Base-by-base conservation (phyloP, 2,888 invertebrate species). In the Brassicogethes aeneus region DNA sequence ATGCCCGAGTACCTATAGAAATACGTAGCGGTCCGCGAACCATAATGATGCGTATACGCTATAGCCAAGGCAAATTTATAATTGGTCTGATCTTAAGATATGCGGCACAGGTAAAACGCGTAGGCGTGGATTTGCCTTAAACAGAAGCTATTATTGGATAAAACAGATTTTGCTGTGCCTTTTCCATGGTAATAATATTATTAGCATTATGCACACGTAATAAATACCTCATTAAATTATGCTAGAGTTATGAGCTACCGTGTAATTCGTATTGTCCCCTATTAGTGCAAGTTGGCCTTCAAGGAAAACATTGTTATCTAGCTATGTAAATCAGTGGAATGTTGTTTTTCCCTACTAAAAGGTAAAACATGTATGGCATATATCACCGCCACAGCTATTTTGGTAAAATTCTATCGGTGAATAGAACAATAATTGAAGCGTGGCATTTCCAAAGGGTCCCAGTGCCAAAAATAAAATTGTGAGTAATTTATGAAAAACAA, bases 91-190 rank as follows among this genome's bases (percentile, higher is more conserved):
- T 43, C 41, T 37, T 17, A 38, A 23, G 42, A 43, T 43, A 43
- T 39, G 43, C 43, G 31, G 16, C 23, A 39, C 39, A 40, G 39
- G 37, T 32, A 37, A 39, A 12, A 32, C 34, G 37, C 39, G 43
- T 46, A 39, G 46, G 46, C 46, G 46, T 41, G 43, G 34, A 42
- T 41, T 17, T 34, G 39, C 43, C 33, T 39, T 41, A 39, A 39
- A 46, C 43, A 46, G 43, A 33, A 46, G 43, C 39, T 43, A 36
- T 43, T 43, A 46, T 46, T 46, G 46, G 46, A 43, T 37, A 43
- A 46, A 39, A 35, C 37, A 33, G 37, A 41, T 41, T 44, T 33
- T 39, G 34, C 39, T 43, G 36, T 16, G 14, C 7, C 15, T 39
- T 29, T 40, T n/a, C 13, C 31, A 36, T 30, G 12, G 16, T 42